Evolutionary conservation across 2,113 vertebrate species (phyloP).

Genomic region (Melanocharis versteri): DNA sequence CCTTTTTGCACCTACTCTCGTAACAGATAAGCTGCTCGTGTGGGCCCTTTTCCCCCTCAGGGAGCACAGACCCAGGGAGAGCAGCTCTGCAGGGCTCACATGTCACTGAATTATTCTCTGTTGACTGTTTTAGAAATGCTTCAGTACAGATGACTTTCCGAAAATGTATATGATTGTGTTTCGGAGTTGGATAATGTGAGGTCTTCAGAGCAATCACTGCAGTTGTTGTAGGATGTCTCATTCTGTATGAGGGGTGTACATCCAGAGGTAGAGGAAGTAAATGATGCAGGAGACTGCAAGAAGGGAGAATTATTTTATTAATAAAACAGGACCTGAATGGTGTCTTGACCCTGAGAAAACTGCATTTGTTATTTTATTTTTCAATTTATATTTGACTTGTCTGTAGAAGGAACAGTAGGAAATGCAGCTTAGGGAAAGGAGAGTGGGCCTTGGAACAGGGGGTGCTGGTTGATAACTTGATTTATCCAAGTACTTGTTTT

Average conservation of each 20-base stretch:
- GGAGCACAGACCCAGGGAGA: not conserved
- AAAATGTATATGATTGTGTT: not conserved
- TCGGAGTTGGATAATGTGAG: not conserved
- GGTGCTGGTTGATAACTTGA: not conserved
- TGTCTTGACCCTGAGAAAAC: not conserved
- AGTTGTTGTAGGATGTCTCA: not conserved
- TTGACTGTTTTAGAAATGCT: not conserved
- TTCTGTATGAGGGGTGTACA: not conserved
- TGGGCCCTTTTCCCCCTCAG: not conserved
- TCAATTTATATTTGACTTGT: not conserved
- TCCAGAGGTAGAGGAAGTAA: not conserved
- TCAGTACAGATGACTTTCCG: not conserved
- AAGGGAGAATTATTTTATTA: not conserved
- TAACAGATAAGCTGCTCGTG: not conserved
- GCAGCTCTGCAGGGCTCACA: not conserved
- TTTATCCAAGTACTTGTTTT: not conserved
- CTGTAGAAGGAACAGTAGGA: not conserved
- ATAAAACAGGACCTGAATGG: not conserved
- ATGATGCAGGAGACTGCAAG: not conserved
- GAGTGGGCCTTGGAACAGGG: not conserved
- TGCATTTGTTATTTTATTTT: not conserved
- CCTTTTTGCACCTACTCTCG: accelerated
- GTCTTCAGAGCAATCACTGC: not conserved
- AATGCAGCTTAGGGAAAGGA: not conserved
- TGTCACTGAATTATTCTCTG: not conserved